Evolutionary conservation across 2,113 vertebrate species (phyloP).

Genomic region (Gavia stellata): DNA sequence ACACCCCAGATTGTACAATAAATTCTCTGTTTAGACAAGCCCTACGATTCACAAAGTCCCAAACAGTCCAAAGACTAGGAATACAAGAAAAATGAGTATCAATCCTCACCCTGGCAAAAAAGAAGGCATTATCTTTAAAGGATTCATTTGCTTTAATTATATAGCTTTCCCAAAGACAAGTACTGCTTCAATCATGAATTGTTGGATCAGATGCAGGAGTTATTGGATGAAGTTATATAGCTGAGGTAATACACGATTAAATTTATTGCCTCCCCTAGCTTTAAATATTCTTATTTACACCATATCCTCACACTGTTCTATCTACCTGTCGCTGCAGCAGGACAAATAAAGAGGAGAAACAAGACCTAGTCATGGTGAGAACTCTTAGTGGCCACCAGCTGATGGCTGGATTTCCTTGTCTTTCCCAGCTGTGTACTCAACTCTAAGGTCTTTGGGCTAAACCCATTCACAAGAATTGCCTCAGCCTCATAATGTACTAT

Average conservation of each 20-base stretch:
- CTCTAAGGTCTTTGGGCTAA: neutral
- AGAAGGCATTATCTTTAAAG: neutral
- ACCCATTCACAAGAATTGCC: neutral
- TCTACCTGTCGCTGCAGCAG: neutral
- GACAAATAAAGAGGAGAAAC: neutral
- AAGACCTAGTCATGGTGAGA: neutral
- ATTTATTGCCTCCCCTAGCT: neutral
- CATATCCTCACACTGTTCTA: neutral
- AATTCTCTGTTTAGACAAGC: conserved; percentile 24
- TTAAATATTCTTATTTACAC: conserved; percentile 11
- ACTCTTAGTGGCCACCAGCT: neutral
- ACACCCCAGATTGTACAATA: neutral
- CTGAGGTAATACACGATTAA: conserved; percentile 15
- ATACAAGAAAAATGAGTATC: neutral
- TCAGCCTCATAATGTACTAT: neutral
- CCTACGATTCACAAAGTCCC: neutral
- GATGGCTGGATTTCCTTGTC: neutral
- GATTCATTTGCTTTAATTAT: conserved; percentile 29
- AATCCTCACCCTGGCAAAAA: neutral
- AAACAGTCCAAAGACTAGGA: neutral
- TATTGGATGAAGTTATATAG: neutral
- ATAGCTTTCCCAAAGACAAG: conserved; percentile 13
- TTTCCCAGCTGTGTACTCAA: neutral
- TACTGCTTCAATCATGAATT: neutral
- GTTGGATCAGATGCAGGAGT: neutral